phyloP scores from a whole-genome alignment of 2,797 vertebrate species.

The Hoplostethus atlanticus region DNA sequence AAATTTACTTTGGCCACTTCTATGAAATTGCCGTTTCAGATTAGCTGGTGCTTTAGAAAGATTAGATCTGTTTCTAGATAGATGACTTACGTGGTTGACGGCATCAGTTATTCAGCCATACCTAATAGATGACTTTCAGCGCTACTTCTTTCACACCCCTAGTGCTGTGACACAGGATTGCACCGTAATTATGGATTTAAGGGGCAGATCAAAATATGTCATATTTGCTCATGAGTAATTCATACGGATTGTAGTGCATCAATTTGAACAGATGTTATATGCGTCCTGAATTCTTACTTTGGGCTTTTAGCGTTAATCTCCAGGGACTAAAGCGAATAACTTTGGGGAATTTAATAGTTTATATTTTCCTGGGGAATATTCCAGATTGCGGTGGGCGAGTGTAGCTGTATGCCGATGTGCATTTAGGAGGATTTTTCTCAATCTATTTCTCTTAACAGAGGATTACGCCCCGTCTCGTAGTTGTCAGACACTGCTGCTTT shows the following conservation, averaged over 20 bases:
- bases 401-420: neutral
- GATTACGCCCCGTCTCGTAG: slow-evolving; percentile 40
- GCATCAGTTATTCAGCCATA: slow-evolving; percentile 64
- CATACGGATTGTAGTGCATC: slow-evolving; percentile 64
- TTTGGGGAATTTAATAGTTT: slow-evolving; percentile 49
- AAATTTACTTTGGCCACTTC: slow-evolving; percentile 51
- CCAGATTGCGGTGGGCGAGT: slow-evolving; percentile 17
- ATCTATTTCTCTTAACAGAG: slow-evolving; percentile 34
- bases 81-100: slow-evolving; percentile 60
- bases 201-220: slow-evolving; percentile 72
- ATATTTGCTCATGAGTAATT: slow-evolving; percentile 73
- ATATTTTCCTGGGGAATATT: slow-evolving; percentile 31
- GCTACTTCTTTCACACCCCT: slow-evolving; percentile 48
- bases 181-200: slow-evolving; percentile 74
- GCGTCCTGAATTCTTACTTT: slow-evolving; percentile 61
- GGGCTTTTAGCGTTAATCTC: slow-evolving; percentile 42
- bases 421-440: slow-evolving; percentile 18
- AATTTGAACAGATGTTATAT: slow-evolving; percentile 64
- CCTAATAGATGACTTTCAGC: slow-evolving; percentile 67
- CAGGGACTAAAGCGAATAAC: slow-evolving; percentile 39
- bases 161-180: slow-evolving; percentile 57
- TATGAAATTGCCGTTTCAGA: slow-evolving; percentile 53
- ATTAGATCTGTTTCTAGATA: slow-evolving; percentile 64
- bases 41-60: slow-evolving; percentile 47
- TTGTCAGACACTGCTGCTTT: slow-evolving; percentile 54